Evolutionary conservation across 2,888 invertebrate genomes (phyloP), one percentile per base, ranked within the genome.

Genomic region (Herminia tarsipennalis): DNA sequence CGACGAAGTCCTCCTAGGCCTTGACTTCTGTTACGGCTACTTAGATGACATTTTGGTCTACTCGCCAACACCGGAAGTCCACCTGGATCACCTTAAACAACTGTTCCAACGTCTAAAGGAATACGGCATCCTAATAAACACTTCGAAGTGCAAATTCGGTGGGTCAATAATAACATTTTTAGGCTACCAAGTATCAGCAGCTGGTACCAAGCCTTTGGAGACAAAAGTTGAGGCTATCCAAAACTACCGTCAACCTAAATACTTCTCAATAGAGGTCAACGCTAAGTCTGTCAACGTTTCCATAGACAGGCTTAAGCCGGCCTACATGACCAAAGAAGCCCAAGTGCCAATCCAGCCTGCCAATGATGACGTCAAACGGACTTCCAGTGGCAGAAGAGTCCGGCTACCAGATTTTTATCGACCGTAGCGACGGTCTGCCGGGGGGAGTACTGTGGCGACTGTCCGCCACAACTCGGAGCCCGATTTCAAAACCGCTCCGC

Each of bases 251-350:
- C 28, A 10, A 2, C 21, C 18, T 6, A 47, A 47, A 27, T 37
- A 32, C 4, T 10, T 47, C 3, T 21, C 36, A 8, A 16, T 47
- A 6, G 37, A 37, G 0, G 22, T 47, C 0, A 2, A 28, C 0
- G 47, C 37, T 1, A 41, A 33, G 10, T 21, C 5, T 6, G 21
- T 9, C 3, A 36, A 30, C 2, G 56, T 65, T 1, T 38, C 54
- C 0, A 48, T 68, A 5, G 60, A 70, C 34, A 34, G 64, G 0
- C 9, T 67, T 1, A 66, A 66, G 24, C 63, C 66, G 3, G 66
- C 64, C 2, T 58, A 39, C 8, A 24, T 24, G 24, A 2, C 24
- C 2, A 24, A 24, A n/a, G 24, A 24, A 24, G 24, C n/a, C n/a
- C n/a, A n/a, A n/a, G n/a, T n/a, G n/a, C n/a, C n/a, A n/a, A n/a